Conservation (phyloP, 2,888 invertebrate genomes). For the Seladonia tumulorum region DNA sequence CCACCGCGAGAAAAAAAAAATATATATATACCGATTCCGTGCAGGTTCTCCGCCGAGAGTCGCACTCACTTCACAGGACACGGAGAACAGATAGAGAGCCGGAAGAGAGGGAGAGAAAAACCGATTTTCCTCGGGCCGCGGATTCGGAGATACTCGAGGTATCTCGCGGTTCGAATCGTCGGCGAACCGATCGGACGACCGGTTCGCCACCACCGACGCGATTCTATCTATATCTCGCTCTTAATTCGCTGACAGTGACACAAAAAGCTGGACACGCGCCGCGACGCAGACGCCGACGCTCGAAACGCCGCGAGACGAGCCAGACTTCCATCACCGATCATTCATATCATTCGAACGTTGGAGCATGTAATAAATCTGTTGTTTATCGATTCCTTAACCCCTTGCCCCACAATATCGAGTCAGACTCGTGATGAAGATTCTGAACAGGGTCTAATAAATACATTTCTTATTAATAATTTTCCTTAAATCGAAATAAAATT, state of each 20-base stretch:
- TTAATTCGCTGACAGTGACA: conserved; percentile 57
- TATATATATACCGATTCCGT: background rate
- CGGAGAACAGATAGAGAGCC: background rate
- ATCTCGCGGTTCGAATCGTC: background rate
- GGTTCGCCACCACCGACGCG: conserved; percentile 10
- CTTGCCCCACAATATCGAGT: too few relatives aligned
- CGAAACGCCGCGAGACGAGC: background rate
- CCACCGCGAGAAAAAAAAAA: background rate
- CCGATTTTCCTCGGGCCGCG: background rate
- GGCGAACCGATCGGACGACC: conserved; percentile 15
- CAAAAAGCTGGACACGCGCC: conserved; percentile 19
- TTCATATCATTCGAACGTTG: too few relatives aligned
- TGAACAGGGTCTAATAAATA: too few relatives aligned
- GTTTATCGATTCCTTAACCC: too few relatives aligned
- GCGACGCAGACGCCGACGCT: conserved; percentile 13
- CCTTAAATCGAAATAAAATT: too few relatives aligned
- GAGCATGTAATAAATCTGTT: too few relatives aligned
- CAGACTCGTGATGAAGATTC: too few relatives aligned
- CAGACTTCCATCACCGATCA: too few relatives aligned
- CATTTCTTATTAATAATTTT: too few relatives aligned
- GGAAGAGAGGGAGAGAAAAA: background rate
- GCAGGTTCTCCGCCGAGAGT: background rate
- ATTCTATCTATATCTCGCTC: conserved; percentile 54
- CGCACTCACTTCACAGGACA: background rate
- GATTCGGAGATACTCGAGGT: background rate